Conservation (phyloP, 2,888 invertebrate genomes). For the Coelinius sp. region DNA sequence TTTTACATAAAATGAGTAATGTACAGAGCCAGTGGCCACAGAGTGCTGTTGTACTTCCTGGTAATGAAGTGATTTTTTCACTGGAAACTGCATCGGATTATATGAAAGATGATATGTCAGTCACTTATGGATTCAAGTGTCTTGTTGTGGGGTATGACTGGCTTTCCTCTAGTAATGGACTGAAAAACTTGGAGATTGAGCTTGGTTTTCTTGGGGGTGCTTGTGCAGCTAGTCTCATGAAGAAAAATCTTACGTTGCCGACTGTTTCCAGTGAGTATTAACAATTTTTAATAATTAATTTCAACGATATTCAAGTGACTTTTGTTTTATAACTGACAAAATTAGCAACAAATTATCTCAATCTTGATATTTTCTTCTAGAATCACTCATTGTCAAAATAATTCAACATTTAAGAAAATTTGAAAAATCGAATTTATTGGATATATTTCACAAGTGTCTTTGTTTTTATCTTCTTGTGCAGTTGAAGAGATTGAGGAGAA, state of each 20-base stretch:
- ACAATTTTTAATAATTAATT: neutral
- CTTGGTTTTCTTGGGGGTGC: conserved; percentile 91
- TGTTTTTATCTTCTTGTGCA: conserved; percentile 53
- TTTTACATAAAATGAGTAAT: conserved; percentile 78
- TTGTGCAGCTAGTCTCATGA: conserved; percentile 91
- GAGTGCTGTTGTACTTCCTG: conserved; percentile 86
- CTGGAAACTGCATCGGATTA: conserved; percentile 97
- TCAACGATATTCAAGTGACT: too few species aligned
- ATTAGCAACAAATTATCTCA: too few species aligned
- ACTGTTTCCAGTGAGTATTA: conserved; percentile 72
- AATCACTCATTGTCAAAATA: too few species aligned
- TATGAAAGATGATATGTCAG: conserved; percentile 88
- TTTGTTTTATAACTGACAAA: too few species aligned
- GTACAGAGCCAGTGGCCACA: conserved; percentile 86
- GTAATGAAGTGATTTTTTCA: conserved; percentile 94
- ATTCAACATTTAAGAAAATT: too few species aligned
- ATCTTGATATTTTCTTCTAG: too few species aligned
- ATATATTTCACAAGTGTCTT: too few species aligned
- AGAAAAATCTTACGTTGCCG: conserved; percentile 82
- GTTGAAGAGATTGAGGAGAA: conserved; percentile 82
- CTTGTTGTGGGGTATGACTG: conserved; percentile 87
- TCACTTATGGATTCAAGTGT: conserved; percentile 86
- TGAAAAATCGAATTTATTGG: too few species aligned
- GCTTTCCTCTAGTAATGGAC: conserved; percentile 74
- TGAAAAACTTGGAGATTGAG: conserved; percentile 89